These are phyloP conservation scores for Semaprochilodus insignis DNA, from an alignment of 2,797 vertebrate genomes.

Conservation along the genomic window DNA sequence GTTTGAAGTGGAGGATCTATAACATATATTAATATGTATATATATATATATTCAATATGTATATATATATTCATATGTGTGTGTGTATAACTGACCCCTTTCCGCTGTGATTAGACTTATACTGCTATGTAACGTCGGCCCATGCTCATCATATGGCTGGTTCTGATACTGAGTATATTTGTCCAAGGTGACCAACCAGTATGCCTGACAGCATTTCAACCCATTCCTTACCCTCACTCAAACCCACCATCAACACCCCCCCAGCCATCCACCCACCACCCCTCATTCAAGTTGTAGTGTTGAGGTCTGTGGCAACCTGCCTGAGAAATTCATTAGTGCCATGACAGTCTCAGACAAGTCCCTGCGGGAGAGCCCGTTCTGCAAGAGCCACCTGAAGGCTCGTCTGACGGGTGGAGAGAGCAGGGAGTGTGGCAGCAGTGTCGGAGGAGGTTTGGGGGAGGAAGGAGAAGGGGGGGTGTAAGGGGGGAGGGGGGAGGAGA, in stretches of 20 bases:
- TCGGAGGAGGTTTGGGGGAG: not conserved
- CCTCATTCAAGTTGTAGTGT: constrained; percentile 32
- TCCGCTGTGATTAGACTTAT: not conserved
- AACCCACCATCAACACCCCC: not conserved
- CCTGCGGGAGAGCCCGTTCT: constrained; percentile 42
- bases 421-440: constrained; percentile 31
- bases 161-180: constrained; percentile 29
- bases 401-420: constrained; percentile 37
- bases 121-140: too few species aligned
- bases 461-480: not conserved
- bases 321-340: constrained; percentile 49
- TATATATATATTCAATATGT: too few species aligned
- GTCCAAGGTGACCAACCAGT: constrained; percentile 21
- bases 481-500: not conserved
- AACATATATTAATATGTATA: not conserved
- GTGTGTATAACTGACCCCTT: not conserved
- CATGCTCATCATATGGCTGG: not conserved
- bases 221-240: not conserved
- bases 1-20: constrained; percentile 6
- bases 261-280: not conserved
- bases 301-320: constrained; percentile 36
- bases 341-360: constrained; percentile 48
- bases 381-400: constrained; percentile 50
- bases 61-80: too few species aligned
- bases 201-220: constrained; percentile 19